Percentiles rank a stretch among this genome's conserved stretches.
phyloP scores from a whole-genome alignment of 1,140 invertebrate species.

The Mercenaria mercenaria region DNA sequence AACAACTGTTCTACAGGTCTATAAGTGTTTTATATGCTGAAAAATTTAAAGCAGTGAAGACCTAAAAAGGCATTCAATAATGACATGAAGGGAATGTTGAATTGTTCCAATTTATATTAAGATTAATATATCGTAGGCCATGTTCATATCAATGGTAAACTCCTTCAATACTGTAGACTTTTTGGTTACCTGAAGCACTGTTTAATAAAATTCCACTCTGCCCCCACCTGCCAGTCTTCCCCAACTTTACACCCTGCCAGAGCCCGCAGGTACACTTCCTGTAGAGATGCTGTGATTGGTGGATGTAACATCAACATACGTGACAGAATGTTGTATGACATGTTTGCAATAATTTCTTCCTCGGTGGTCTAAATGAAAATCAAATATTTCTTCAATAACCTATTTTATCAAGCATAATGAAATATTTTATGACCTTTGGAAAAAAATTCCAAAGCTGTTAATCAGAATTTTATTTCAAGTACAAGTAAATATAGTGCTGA shows the following conservation, averaged over 20 bases:
- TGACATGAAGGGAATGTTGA: no score
- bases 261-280: conserved; percentile 27
- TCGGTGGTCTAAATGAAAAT: conserved; percentile 17
- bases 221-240: not conserved
- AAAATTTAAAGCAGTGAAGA: no score
- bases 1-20: no score
- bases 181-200: conserved; percentile 42
- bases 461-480: not conserved
- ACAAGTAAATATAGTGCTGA: not conserved
- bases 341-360: not conserved
- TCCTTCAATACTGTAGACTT: no score
- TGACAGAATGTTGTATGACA: conserved; percentile 26
- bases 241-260: not conserved
- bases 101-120: no score
- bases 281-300: conserved; percentile 34
- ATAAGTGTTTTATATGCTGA: no score
- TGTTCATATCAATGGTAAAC: no score
- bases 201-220: conserved; percentile 53
- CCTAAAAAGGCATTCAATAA: no score
- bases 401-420: not conserved
- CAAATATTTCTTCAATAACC: not conserved
- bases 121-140: no score
- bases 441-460: not conserved
- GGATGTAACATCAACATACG: conserved; percentile 32
- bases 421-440: not conserved